Evolutionary conservation across 2,888 invertebrate genomes (phyloP), one percentile per base, ranked within the genome.

Genomic region (Chrysolina haemoptera): DNA sequence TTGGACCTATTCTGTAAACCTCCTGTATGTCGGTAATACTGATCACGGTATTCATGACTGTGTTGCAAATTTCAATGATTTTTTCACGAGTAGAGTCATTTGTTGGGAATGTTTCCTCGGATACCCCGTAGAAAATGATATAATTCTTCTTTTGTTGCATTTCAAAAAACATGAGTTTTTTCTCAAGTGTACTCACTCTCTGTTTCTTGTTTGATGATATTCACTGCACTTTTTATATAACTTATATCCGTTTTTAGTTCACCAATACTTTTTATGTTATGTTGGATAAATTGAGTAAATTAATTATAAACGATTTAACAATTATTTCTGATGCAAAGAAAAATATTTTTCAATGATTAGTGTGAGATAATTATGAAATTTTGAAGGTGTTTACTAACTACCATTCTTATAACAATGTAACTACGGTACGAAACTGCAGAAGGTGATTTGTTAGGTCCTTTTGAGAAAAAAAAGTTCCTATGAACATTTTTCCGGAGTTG

Each of bases 121-220:
- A 12, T 12, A 43, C 12, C 2, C 43, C 4, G 2, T 43, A 43
- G 12, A 12, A 43, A 5, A 43, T 43, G 8, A 43, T 43, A 43
- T 43, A 2, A 43, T 43, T 43, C 43, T 43, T 43, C 12, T 43
- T 43, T 43, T 43, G 43, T 5, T 43, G 43, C 8, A 8, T 43
- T 5, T 43, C 43, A 43, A 8, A 43, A 43, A 43, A 5, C 43
- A 43, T 8, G 1, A 43, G 43, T 43, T 12, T 43, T 12, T 43
- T 12, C 43, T 43, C 43, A 43, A 50, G 50, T 16, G 11, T 50
- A 50, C 59, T 59, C 22, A 11, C 27, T 59, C 22, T 22, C 59
- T 59, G 27, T 59, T 59, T 59, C 59, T 59, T 59, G 62, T 40
- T 35, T 35, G 62, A 62, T 62, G 35, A 62, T 62, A 22, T 35